Base-by-base conservation (phyloP, 64 coral and sea anemone genomes). In the Porites australiensis region DNA sequence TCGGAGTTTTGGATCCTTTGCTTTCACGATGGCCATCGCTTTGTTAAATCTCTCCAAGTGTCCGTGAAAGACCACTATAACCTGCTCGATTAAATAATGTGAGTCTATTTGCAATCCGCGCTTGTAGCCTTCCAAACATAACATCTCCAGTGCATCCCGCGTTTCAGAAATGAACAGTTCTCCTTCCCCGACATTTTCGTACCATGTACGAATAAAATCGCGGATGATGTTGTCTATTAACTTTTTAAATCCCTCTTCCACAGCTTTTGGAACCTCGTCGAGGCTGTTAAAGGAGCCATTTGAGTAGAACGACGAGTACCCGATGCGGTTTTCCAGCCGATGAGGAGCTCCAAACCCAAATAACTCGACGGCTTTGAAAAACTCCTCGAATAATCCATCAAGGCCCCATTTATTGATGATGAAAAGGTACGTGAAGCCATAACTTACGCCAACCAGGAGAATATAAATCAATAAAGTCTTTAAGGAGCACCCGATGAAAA, bases 151-250 rank as follows among this genome's bases (percentile, higher is more conserved):
- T n/a, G 88, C 77, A 52, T 77, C 75, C 62, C 79, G 59, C 58
- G 90, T 83, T 72, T 99, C 94, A 18, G 76, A 72, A 16, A 93
- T 68, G 57, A 99, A 99, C 4, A 67, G 83, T 8, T 93, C 88
- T 13, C 94, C 94, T 59, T 94, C 81, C 55, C 85, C 98, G 18
- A 99, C 98, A 75, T 99, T 79, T 19, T 94, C 70, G 64, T 91
- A 99, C 98, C 98, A 99, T 3, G 94, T 79, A 13, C 58, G 52
- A 2, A 99, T 92, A 51, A 99, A 99, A 85, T 99, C 98, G 8
- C 88, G 87, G 16, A 91, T 67, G 19, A 96, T 88, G 61, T 99
- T 93, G 5, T 52, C 76, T 1, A 96, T 92, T 0, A 99, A 64
- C 50, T 62, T 75, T 62, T 94, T 89, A 6, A 97, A n/a, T 61